Evolutionary conservation across 35 echinoderm and acorn worm genomes (phyloP), one percentile per base, ranked within the genome.

Genomic region (Nesometra sesokonis): DNA sequence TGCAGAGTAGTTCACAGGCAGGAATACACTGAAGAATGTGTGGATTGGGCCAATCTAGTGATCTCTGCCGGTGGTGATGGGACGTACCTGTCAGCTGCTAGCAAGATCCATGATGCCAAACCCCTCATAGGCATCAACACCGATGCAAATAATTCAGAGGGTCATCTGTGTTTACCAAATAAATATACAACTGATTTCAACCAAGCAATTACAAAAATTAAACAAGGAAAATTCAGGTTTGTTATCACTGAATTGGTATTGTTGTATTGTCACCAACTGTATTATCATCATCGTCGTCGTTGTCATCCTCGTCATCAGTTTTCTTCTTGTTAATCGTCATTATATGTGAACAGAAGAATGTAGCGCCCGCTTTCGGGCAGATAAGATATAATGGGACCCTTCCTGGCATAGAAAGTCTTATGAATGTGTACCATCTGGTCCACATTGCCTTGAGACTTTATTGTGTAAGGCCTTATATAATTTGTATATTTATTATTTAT

Each of bases 121-220:
- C 96, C 96, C 0, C 80, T 99, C 32, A 89, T 99, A 29, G 96
- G 96, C 31, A 80, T 99, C 37, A 99, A 99, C 86, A 99, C 96
- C 31, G 92, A 99, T 67, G 31, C 88, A 4, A 57, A 36, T 19
- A 83, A 90, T 15, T 94, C 96, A 0, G 96, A 94, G 38, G 96
- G 96, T 4, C 91, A 89, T 79, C 88, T 99, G 15, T 93, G 92
- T 81, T 87, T 99, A 32, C 90, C 96, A 47, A 87, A 88, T 34
- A 88, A 86, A 76, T 94, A 93, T 78, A 89, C 92, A 31, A 27
- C 77, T 5, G n/a, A 39, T 17, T 93, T 93, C 81, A 85, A 89
- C 43, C 57, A 86, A 29, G 87, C 85, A 5, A 37, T 93, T 83
- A 82, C 77, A 34, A 86, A 86, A 46, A 86, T 97, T 33, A 30